Evolutionary conservation across 2,113 vertebrate genomes (phyloP).

Genomic region (Isurus oxyrinchus): DNA sequence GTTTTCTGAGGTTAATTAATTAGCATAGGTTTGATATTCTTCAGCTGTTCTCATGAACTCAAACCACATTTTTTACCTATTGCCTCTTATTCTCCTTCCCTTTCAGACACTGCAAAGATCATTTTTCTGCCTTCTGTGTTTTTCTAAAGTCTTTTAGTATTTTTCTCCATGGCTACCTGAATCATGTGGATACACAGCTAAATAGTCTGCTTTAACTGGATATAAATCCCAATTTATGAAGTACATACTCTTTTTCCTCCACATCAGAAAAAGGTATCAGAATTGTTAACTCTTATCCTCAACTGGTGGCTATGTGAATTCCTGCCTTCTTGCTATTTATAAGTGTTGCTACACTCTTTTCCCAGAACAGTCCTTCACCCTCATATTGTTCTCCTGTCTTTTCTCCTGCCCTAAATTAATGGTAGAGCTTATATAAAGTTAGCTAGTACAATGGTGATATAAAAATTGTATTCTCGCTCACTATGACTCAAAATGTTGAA

Average conservation of each 20-base stretch:
- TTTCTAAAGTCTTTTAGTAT: neutral
- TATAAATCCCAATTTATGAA: neutral
- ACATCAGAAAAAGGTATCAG: neutral
- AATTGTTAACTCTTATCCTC: neutral
- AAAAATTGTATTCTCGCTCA: neutral
- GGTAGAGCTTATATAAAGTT: neutral
- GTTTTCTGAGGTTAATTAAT: neutral
- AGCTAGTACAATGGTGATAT: neutral
- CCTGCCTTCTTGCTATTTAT: neutral
- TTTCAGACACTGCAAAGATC: neutral
- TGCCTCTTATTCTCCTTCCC: neutral
- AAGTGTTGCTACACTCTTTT: neutral
- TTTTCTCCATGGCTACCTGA: neutral
- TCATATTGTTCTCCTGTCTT: neutral
- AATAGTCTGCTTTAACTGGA: neutral
- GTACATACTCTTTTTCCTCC: neutral
- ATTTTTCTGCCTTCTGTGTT: neutral
- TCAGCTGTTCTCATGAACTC: neutral
- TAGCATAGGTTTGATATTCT: neutral
- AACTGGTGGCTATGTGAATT: neutral
- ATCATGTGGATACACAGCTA: neutral
- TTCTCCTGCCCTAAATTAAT: neutral
- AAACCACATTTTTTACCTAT: neutral
- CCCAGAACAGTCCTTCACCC: neutral
- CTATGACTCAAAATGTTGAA: neutral